A percentile compares a stretch with the other conserved stretches of the same genome.
Conservation (phyloP, 2,113 vertebrate species). For the Sorex araneus region DNA sequence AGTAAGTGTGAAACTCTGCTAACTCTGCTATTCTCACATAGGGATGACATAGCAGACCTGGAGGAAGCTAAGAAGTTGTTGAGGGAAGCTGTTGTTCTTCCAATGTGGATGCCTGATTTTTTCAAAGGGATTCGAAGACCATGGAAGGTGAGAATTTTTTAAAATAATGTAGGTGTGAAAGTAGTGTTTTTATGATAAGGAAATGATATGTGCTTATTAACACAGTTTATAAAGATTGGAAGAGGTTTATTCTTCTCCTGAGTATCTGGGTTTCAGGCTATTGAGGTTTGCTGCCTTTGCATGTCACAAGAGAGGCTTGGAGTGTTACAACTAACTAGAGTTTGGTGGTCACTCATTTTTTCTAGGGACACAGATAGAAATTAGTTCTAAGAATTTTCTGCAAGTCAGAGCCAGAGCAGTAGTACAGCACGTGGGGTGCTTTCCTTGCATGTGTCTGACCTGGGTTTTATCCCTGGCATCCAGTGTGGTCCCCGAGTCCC, state of each 20-base stretch:
- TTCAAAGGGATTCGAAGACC: slow-evolving; percentile 93
- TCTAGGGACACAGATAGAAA: background rate
- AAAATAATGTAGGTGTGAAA: background rate
- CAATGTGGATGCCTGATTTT: slow-evolving; percentile 94
- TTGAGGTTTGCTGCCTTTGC: background rate
- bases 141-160: slow-evolving; percentile 90
- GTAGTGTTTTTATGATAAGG: background rate
- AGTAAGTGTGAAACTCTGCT: background rate
- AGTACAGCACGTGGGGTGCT: too few species aligned
- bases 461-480: too few species aligned
- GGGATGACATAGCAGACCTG: slow-evolving; percentile 93
- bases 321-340: background rate
- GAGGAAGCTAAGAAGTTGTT: slow-evolving; percentile 93
- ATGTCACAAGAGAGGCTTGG: background rate
- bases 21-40: slow-evolving; percentile 77
- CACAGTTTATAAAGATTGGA: background rate
- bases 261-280: background rate
- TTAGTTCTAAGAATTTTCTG: slow-evolving; percentile 16
- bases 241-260: background rate
- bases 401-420: background rate
- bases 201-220: background rate
- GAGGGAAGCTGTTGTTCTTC: slow-evolving; percentile 92
- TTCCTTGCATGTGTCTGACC: too few species aligned
- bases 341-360: background rate
- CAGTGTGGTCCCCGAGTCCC: too few species aligned